Evolutionary conservation across 2,797 vertebrate genomes (phyloP), one percentile per base, ranked within the genome.

Genomic region (Okamejei kenojei): DNA sequence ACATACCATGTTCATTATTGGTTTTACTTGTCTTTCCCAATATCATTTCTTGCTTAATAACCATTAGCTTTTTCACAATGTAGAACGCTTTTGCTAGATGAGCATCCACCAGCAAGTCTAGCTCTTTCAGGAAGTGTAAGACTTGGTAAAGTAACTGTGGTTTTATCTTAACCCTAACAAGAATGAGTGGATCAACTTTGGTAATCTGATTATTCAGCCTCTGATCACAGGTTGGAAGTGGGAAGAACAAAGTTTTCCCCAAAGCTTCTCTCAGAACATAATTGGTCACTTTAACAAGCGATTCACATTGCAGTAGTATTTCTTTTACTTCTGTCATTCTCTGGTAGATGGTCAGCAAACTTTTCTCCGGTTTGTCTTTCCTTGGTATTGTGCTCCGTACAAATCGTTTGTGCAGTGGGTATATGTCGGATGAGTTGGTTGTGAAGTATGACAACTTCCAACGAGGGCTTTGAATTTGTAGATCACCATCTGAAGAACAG

Each of bases 251-350:
- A 35, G 93, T 93, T 73, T 93, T 86, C 73, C 94, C 94, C 73
- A 94, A 94, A 1, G 26, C 79, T 93, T 93, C 94, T 32, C 68
- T 90, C 93, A 95, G 93, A 93, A 95, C 35, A 8, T 93, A 93
- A 90, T 88, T 93, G 63, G 94, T 94, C 68, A 94, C 74, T 35
- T 94, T 93, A 94, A 95, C 94, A 45, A 95, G 94, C 7, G 88
- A 7, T 7, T 94, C 90, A 93, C 94, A 78, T 45, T 35, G 26
- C 38, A 92, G 38, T 45, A 76, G 23, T 8, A n/a, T 76, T 54
- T 76, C 90, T 29, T 92, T 92, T 13, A 54, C 17, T 54, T 74
- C 13, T 38, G 73, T 58, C 71, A 92, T 76, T 38, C 45, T 74
- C 71, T 92, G 90, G 90, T 92, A 92, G 21, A 45, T 54, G 29